These are phyloP conservation scores for Enhydra lutris DNA, from an alignment of 2,113 vertebrate species.

Conservation along the genomic window DNA sequence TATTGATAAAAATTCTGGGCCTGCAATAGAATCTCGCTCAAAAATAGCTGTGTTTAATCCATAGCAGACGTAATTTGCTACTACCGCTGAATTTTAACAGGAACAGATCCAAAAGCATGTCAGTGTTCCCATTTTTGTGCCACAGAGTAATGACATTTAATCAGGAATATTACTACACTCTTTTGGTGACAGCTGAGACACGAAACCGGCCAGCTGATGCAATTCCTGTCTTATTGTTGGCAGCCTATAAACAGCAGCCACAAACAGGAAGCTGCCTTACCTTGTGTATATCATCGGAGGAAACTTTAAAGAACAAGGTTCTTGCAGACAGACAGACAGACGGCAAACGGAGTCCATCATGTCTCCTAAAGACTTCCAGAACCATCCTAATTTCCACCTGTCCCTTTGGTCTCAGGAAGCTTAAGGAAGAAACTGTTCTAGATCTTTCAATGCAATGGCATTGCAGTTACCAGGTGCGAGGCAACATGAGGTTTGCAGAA, in stretches of 20 bases:
- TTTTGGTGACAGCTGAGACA: constrained; percentile 80
- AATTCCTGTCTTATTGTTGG: constrained; percentile 70
- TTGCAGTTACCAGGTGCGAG: constrained; percentile 78
- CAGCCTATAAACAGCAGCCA: constrained; percentile 48
- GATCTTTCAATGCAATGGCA: constrained; percentile 64
- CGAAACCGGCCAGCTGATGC: constrained; percentile 71
- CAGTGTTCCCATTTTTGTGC: constrained; percentile 76
- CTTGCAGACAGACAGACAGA: not conserved
- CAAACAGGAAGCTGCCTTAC: constrained; percentile 59
- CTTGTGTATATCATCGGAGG: not conserved
- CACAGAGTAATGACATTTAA: constrained; percentile 83
- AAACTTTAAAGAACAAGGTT: constrained; percentile 6
- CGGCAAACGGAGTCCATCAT: not conserved
- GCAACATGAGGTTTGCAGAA: constrained; percentile 76
- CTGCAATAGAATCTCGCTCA: constrained; percentile 77
- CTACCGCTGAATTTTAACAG: constrained; percentile 83
- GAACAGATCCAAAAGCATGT: constrained; percentile 79
- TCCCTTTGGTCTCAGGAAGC: constrained; percentile 55
- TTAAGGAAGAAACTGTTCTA: constrained; percentile 64
- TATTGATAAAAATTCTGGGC: constrained; percentile 85
- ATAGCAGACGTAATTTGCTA: constrained; percentile 81
- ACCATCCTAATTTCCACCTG: not conserved
- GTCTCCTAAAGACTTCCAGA: constrained; percentile 64
- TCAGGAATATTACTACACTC: constrained; percentile 78
- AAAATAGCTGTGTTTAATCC: constrained; percentile 82